A percentile compares a stretch with the other conserved stretches of the same genome.
These are phyloP conservation scores for Kradibia gibbosae DNA, from an alignment of 1,140 invertebrate genomes.

Conservation along the genomic window DNA sequence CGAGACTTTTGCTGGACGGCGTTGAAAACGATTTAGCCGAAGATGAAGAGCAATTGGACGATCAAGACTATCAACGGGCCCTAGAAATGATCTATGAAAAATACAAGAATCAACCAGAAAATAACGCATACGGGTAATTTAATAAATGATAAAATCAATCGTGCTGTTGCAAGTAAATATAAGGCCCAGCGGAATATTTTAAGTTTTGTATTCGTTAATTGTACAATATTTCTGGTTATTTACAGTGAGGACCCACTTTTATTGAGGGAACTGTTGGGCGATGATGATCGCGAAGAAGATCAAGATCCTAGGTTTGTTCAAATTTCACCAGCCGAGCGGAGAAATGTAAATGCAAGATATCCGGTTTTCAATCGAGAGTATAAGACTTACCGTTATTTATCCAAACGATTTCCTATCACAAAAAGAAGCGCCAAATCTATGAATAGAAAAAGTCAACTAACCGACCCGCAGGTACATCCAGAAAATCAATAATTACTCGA, in stretches of 20 bases:
- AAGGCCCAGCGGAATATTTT: too few relatives aligned
- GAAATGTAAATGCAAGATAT: slow-evolving; percentile 64
- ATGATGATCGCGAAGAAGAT: not conserved
- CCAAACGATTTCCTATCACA: slow-evolving; percentile 64
- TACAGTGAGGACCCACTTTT: slow-evolving; percentile 10
- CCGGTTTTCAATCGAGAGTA: slow-evolving; percentile 60
- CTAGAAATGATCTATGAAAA: slow-evolving; percentile 55
- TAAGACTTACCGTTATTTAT: slow-evolving; percentile 57
- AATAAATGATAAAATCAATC: not conserved
- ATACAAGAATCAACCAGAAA: slow-evolving; percentile 41
- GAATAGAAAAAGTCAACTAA: slow-evolving; percentile 56
- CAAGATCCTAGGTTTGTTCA: slow-evolving; percentile 26
- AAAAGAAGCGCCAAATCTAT: slow-evolving; percentile 65
- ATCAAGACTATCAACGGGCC: slow-evolving; percentile 54
- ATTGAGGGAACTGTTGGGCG: slow-evolving; percentile 15
- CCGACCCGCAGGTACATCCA: slow-evolving; percentile 68
- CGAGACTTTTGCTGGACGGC: slow-evolving; percentile 55
- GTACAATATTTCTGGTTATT: not conserved
- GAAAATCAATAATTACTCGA: too few relatives aligned
- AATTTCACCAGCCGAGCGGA: slow-evolving; percentile 48
- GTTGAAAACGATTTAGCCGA: slow-evolving; percentile 48
- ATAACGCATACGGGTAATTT: slow-evolving; percentile 13
- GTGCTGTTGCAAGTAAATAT: not conserved
- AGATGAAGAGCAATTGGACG: slow-evolving; percentile 45
- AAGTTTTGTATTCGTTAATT: too few relatives aligned